Evolutionary conservation across 2,888 invertebrate genomes (phyloP).

Genomic region (Galerucella calmariensis): DNA sequence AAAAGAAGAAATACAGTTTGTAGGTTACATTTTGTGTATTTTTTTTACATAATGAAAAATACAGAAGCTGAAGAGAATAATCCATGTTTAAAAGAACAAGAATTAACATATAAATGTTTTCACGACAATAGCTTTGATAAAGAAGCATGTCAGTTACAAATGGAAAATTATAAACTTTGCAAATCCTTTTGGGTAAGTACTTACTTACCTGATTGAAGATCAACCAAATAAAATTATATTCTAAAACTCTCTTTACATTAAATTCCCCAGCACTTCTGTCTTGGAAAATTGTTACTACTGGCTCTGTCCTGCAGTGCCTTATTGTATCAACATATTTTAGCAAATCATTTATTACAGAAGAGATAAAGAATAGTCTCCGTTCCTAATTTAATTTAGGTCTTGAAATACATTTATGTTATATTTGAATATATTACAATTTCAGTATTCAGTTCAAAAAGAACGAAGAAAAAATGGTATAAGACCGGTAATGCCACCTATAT

Average conservation of each 20-base stretch:
- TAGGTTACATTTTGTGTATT: not conserved
- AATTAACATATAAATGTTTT: slow-evolving; percentile 77
- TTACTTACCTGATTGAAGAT: not conserved
- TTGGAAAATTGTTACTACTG: too few relatives aligned
- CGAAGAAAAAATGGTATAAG: slow-evolving; percentile 72
- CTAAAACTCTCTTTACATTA: too few relatives aligned
- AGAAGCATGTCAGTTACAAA: slow-evolving; percentile 74
- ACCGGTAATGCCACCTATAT: slow-evolving; percentile 76
- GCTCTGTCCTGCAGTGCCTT: too few relatives aligned
- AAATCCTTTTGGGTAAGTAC: slow-evolving; percentile 82
- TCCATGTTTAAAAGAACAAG: slow-evolving; percentile 76
- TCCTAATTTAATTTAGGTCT: not conserved
- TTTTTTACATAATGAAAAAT: slow-evolving; percentile 47
- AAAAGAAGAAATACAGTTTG: not conserved
- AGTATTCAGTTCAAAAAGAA: slow-evolving; percentile 72
- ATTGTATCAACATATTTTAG: too few relatives aligned
- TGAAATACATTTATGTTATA: not conserved
- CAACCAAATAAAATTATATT: too few relatives aligned
- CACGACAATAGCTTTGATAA: slow-evolving; percentile 75
- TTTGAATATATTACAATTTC: slow-evolving; percentile 50
- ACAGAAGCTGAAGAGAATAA: slow-evolving; percentile 59
- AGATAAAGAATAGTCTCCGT: too few relatives aligned
- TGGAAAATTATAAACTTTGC: slow-evolving; percentile 83
- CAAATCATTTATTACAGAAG: too few relatives aligned
- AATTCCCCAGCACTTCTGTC: too few relatives aligned